Evolutionary conservation across 2,888 invertebrate genomes (phyloP), one percentile per base, ranked within the genome.

Genomic region (Athalia circularis): DNA sequence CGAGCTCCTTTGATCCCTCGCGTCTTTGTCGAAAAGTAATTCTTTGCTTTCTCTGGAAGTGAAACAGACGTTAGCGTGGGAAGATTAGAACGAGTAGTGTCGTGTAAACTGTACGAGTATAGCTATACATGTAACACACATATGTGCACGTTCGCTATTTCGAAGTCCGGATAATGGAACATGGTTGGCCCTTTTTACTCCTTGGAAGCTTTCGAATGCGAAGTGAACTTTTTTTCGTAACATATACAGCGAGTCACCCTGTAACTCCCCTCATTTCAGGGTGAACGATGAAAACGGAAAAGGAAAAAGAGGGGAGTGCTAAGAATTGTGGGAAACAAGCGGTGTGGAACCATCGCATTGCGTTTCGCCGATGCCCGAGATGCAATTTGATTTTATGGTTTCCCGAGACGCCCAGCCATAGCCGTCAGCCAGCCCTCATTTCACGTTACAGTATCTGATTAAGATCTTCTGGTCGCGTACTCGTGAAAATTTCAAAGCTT

Each of bases 301-400:
- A 29, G 29, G 29, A 29, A 29, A 29, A 2, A 29, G 48, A 59
- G 68, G 78, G 79, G 54, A 67, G 79, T 70, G 70, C 77, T 85
- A 86, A 86, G 86, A 85, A 86, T 88, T 87, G 86, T 85, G 86
- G 86, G 86, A 87, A 88, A 86, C 86, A 86, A 88, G 86, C 87
- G 85, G 83, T 83, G 83, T 85, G 82, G 80, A 82, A 83, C 83
- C 84, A 81, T 81, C 77, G 74, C 78, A 68, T 64, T 80, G 75
- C 76, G 64, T 78, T 74, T 74, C 78, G 70, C 65, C 78, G 80
- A 75, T 48, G 62, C 75, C 75, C 75, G 72, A 48, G 81, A 78
- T 83, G 88, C 88, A 88, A 88, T 88, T 88, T 88, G 87, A 88
- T 88, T 88, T 88, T 62, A 75, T 50, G 75, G 50, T 75, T 64